Percentiles rank a stretch among this genome's conserved stretches.
phyloP scores from a whole-genome alignment of 2,888 invertebrate species.

The Morpho deidamia region DNA sequence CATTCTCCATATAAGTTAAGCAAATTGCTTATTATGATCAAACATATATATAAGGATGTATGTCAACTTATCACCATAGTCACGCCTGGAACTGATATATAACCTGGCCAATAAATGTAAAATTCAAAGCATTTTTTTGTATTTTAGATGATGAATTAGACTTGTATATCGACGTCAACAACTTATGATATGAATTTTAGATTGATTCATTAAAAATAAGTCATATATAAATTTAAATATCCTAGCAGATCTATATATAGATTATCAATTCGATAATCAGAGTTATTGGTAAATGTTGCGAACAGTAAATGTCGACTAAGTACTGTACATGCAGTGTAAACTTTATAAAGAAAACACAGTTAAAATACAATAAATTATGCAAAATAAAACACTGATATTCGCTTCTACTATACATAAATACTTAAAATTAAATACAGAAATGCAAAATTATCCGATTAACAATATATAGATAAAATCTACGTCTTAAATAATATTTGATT shows the following conservation, averaged over 20 bases:
- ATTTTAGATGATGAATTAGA: too few species aligned
- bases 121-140: too few species aligned
- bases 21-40: too few species aligned
- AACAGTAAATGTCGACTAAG: conserved; percentile 21
- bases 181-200: background rate
- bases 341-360: conserved; percentile 55
- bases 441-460: conserved; percentile 33
- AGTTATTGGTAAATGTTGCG: conserved; percentile 8
- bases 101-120: too few species aligned
- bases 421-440: conserved; percentile 40
- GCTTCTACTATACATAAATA: conserved; percentile 34
- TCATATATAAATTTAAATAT: conserved; percentile 41
- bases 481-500: background rate
- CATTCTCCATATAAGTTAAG: too few species aligned
- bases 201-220: conserved; percentile 1
- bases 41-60: too few species aligned
- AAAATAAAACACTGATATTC: conserved; percentile 57
- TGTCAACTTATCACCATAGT: too few species aligned
- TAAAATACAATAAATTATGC: conserved; percentile 70
- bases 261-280: conserved; percentile 10
- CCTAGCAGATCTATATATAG: conserved; percentile 66
- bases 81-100: too few species aligned
- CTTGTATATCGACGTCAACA: too few species aligned
- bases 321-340: conserved; percentile 59
- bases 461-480: conserved; percentile 17